Conservation (phyloP, 2,888 invertebrate species). For the Noctua pronuba region DNA sequence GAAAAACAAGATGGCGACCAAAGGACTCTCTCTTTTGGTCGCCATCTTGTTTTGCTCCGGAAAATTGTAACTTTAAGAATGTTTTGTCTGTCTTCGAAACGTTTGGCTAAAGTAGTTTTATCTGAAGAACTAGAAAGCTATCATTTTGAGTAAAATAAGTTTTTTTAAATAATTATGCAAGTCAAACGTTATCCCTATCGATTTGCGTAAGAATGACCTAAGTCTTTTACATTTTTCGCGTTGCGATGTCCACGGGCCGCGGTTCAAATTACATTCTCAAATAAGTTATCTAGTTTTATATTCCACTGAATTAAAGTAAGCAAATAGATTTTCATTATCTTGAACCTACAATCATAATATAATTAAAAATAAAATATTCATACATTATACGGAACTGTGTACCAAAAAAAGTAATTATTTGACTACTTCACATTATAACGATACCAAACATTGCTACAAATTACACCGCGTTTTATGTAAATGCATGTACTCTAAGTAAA, state of each 20-base stretch:
- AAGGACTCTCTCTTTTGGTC: background rate
- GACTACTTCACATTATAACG: conserved; percentile 52
- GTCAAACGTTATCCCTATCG: background rate
- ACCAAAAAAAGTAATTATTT: conserved; percentile 59
- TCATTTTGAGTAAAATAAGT: background rate
- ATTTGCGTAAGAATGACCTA: background rate
- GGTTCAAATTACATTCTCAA: background rate
- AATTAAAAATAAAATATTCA: conserved; percentile 8
- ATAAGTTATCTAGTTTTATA: background rate
- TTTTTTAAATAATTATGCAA: background rate
- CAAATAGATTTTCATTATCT: conserved; percentile 23
- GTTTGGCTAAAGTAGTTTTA: background rate
- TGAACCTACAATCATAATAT: conserved; percentile 7
- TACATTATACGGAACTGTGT: conserved; percentile 36
- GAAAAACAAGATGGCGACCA: too few species aligned
- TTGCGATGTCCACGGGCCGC: background rate
- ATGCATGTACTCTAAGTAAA: conserved; percentile 83
- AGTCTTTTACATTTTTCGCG: background rate
- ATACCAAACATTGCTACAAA: conserved; percentile 77
- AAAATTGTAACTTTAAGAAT: background rate
- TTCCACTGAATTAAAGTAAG: background rate
- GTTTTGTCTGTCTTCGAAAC: background rate
- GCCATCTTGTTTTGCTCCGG: background rate
- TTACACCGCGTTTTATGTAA: conserved; percentile 81
- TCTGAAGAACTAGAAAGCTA: background rate